Conservation (phyloP, 1,140 invertebrate species). For the Trachelipus rathkii region DNA sequence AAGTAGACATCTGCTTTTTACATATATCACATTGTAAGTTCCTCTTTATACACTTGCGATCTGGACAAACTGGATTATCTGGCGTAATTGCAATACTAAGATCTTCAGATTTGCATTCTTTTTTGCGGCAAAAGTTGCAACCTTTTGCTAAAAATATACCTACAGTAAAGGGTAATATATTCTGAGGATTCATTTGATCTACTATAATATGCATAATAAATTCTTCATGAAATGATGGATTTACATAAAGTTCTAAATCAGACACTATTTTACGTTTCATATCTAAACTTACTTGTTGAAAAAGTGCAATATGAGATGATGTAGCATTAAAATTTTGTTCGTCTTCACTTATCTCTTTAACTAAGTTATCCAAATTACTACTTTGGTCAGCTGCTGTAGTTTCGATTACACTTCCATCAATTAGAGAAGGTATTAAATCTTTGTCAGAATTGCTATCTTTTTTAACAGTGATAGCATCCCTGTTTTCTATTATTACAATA, state of each 20-base stretch:
- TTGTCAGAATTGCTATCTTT: constrained; percentile 25
- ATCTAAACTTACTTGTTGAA: constrained; percentile 39
- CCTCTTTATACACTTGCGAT: constrained; percentile 43
- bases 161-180: constrained; percentile 30
- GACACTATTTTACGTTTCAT: constrained; percentile 35
- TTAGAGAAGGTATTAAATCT: constrained; percentile 34
- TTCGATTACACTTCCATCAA: constrained; percentile 23
- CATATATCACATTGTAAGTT: constrained; percentile 42
- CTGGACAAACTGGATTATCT: constrained; percentile 42
- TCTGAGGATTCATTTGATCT: constrained; percentile 36
- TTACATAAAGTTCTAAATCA: constrained; percentile 41
- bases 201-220: constrained; percentile 45
- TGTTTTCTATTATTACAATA: constrained; percentile 32
- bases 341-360: constrained; percentile 1
- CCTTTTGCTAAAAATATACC: constrained; percentile 39
- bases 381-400: not conserved
- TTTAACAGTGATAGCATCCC: constrained; percentile 21
- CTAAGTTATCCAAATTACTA: not conserved
- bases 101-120: constrained; percentile 41
- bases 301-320: constrained; percentile 2
- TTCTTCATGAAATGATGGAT: constrained; percentile 41
- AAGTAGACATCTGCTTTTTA: constrained; percentile 44
- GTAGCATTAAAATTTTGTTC: not conserved
- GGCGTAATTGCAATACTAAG: constrained; percentile 39
- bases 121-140: constrained; percentile 43